Conservation (phyloP, 2,888 invertebrate species). For the Drosophila planitibia region DNA sequence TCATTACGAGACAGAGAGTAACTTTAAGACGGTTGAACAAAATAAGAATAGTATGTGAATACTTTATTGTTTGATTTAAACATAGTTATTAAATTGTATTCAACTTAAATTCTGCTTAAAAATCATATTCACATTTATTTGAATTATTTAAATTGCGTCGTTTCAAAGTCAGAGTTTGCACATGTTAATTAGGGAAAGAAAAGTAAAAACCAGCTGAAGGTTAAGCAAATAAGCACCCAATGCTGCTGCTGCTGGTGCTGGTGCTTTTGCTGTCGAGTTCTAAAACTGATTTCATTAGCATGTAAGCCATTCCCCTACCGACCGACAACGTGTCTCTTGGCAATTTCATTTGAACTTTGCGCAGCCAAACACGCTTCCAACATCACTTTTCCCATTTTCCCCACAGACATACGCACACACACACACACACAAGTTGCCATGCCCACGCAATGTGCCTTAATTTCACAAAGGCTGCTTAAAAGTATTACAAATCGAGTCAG, state of each 20-base stretch:
- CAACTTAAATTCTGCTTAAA: neutral
- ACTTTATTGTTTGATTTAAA: neutral
- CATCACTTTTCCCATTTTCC: constrained; percentile 23
- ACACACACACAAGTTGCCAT: constrained; percentile 3
- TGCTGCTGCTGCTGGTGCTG: neutral
- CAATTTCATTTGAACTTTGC: constrained; percentile 47
- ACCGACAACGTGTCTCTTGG: constrained; percentile 42
- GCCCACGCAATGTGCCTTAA: constrained; percentile 27
- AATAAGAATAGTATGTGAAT: neutral
- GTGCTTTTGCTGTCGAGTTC: constrained; percentile 8
- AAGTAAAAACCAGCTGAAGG: constrained; percentile 40
- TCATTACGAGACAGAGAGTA: neutral
- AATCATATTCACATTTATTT: constrained; percentile 6
- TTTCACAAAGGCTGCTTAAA: constrained; percentile 28
- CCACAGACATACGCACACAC: neutral
- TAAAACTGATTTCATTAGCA: constrained; percentile 53
- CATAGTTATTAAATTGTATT: neutral
- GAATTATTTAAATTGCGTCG: constrained; percentile 4
- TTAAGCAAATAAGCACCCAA: constrained; percentile 25
- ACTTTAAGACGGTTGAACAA: too few species aligned
- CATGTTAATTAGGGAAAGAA: constrained; percentile 43
- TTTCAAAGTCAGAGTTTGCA: neutral
- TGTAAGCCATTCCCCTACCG: constrained; percentile 14
- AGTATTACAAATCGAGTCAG: constrained; percentile 22
- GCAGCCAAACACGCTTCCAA: constrained; percentile 36